phyloP scores from a whole-genome alignment of 2,113 vertebrate species.

The Dipodomys stephensi region DNA sequence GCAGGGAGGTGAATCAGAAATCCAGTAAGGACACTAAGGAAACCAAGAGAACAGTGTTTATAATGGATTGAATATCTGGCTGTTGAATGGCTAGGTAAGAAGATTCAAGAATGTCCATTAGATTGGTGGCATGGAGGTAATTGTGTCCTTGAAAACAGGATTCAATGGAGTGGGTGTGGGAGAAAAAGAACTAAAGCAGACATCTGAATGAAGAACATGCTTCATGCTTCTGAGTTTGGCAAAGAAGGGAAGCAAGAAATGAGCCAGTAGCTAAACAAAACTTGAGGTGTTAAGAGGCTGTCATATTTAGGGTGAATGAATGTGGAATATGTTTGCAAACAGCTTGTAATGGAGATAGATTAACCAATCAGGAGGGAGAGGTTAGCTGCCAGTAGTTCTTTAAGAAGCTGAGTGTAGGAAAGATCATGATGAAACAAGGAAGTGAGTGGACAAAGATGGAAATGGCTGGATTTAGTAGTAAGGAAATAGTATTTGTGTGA shows the following conservation, averaged over 20 bases:
- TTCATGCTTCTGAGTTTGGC: neutral
- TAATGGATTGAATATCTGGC: neutral
- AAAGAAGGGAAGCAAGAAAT: neutral
- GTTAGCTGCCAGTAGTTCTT: neutral
- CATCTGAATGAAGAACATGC: neutral
- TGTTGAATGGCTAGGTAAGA: neutral
- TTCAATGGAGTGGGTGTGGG: fast-evolving
- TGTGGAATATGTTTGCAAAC: neutral
- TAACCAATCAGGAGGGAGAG: neutral
- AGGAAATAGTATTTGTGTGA: neutral
- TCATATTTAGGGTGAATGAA: neutral
- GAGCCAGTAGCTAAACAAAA: neutral
- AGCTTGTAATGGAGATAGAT: neutral
- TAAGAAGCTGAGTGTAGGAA: neutral
- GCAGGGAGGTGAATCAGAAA: neutral
- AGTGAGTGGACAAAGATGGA: neutral
- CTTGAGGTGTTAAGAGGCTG: neutral
- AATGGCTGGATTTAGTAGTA: neutral
- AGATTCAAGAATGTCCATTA: neutral
- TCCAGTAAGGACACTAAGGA: neutral
- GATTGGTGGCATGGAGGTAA: neutral
- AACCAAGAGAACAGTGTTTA: neutral
- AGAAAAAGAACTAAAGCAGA: no score
- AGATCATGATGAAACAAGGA: neutral
- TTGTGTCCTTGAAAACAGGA: neutral